Conservation (phyloP, 1,140 invertebrate species). For the Cydia strobilella region DNA sequence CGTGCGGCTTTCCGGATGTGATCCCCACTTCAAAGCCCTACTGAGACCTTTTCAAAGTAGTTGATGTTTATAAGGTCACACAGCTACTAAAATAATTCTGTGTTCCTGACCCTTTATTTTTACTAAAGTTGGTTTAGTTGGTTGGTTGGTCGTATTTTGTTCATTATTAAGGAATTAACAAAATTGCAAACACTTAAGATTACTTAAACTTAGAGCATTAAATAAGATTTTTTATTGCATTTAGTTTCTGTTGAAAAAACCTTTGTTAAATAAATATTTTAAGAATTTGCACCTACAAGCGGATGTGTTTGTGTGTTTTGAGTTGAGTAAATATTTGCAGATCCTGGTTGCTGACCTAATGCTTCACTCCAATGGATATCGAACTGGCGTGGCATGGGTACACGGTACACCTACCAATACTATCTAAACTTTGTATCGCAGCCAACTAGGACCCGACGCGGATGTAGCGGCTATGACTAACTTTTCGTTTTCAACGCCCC, state of each 20-base stretch:
- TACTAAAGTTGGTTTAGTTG: too few species aligned
- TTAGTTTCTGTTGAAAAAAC: neutral
- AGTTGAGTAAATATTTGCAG: neutral
- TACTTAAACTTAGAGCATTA: too few species aligned
- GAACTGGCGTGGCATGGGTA: conserved; percentile 9
- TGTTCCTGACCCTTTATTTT: too few species aligned
- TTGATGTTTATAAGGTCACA: neutral
- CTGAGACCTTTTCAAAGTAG: conserved; percentile 40
- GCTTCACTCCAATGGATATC: conserved; percentile 27
- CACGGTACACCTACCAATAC: conserved; percentile 7
- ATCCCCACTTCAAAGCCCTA: conserved; percentile 42
- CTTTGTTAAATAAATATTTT: neutral
- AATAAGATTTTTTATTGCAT: neutral
- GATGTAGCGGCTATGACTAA: conserved; percentile 36
- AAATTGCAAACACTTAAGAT: too few species aligned
- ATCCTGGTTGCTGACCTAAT: conserved; percentile 29
- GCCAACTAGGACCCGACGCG: conserved; percentile 49
- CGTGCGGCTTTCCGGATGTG: conserved; percentile 55
- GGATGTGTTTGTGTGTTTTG: neutral
- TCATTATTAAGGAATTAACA: too few species aligned
- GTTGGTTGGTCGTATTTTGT: too few species aligned
- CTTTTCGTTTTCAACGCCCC: conserved; percentile 11
- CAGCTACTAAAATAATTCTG: too few species aligned
- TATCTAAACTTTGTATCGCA: conserved; percentile 42
- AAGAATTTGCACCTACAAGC: neutral